These are phyloP conservation scores for Typhlichthys eigenmanni DNA, from an alignment of 2,797 vertebrate genomes.

Conservation along the genomic window DNA sequence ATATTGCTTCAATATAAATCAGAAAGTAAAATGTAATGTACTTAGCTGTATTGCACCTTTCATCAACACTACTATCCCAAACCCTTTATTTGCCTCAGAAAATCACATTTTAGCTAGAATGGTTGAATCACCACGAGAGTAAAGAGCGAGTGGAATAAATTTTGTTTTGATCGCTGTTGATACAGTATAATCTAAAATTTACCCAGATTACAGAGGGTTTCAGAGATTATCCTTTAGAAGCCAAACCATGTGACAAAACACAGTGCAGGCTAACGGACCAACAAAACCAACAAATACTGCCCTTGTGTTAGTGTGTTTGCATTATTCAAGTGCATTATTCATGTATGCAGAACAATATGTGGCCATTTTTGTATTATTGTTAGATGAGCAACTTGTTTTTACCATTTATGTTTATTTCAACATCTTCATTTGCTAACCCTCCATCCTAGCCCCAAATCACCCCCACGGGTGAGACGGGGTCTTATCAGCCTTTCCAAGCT, in stretches of 20 bases:
- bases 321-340: background rate
- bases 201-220: conserved; percentile 59
- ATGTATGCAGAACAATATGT: background rate
- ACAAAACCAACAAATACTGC: conserved; percentile 22
- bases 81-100: conserved; percentile 14
- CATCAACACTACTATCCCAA: background rate
- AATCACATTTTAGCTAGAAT: conserved; percentile 18
- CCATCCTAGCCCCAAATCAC: conserved; percentile 42
- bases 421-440: conserved; percentile 35
- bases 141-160: conserved; percentile 22
- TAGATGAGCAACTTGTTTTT: background rate
- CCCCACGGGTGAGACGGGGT: conserved; percentile 22
- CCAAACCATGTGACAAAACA: conserved; percentile 56
- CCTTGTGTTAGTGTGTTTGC: background rate
- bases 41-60: background rate
- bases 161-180: conserved; percentile 61
- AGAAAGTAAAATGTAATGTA: too few species aligned
- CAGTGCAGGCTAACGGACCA: conserved; percentile 34
- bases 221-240: conserved; percentile 56
- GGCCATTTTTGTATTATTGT: background rate
- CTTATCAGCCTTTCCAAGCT: conserved; percentile 36
- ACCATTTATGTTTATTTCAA: conserved; percentile 37
- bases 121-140: conserved; percentile 7
- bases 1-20: too few species aligned
- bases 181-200: conserved; percentile 58